Conservation (phyloP, 2,888 invertebrate species). For the Nymphalis polychloros region DNA sequence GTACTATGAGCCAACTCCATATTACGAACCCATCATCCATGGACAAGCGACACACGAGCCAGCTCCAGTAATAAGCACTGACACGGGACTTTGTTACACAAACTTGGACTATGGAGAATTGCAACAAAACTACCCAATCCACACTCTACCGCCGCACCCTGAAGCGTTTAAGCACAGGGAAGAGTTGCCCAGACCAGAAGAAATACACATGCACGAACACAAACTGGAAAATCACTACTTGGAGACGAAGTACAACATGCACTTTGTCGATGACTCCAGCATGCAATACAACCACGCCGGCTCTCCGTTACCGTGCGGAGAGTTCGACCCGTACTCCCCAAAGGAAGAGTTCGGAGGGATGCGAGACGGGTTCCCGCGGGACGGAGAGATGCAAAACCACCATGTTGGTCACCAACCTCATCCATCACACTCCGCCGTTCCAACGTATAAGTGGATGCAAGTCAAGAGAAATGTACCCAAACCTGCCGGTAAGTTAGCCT, state of each 20-base stretch:
- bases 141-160: slow-evolving; percentile 79
- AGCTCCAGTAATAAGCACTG: slow-evolving; percentile 89
- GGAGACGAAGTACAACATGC: slow-evolving; percentile 80
- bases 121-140: slow-evolving; percentile 77
- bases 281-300: slow-evolving; percentile 70
- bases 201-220: slow-evolving; percentile 71
- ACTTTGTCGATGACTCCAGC: slow-evolving; percentile 71
- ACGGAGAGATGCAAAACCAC: slow-evolving; percentile 64
- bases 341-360: slow-evolving; percentile 83
- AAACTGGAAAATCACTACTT: slow-evolving; percentile 76
- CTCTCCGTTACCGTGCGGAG: slow-evolving; percentile 79
- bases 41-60: slow-evolving; percentile 71
- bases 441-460: slow-evolving; percentile 99
- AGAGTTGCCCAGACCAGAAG: slow-evolving; percentile 80
- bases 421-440: slow-evolving; percentile 85
- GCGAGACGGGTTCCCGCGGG: slow-evolving; percentile 63
- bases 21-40: slow-evolving; percentile 76
- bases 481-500: slow-evolving; percentile 88
- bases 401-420: slow-evolving; percentile 66
- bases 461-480: slow-evolving; percentile 98
- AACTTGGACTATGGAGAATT: slow-evolving; percentile 89
- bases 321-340: slow-evolving; percentile 83
- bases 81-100: slow-evolving; percentile 93
- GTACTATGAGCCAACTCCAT: slow-evolving; percentile 75
- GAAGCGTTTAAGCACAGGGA: slow-evolving; percentile 78